These are phyloP conservation scores for Atlantisia rogersi DNA, from an alignment of 2,113 vertebrate species.

Conservation along the genomic window DNA sequence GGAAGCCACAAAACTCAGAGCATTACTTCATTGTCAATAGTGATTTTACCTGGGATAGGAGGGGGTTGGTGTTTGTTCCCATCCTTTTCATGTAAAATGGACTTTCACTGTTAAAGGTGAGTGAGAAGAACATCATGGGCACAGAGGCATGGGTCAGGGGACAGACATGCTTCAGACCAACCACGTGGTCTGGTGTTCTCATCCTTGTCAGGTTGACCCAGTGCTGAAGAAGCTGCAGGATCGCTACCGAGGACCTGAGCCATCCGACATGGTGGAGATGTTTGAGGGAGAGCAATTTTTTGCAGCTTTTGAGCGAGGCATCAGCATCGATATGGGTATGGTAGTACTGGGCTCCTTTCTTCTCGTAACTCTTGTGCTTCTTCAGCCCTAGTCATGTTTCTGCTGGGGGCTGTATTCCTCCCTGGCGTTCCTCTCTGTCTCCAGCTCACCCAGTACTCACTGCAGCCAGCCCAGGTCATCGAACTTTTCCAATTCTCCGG, in stretches of 20 bases:
- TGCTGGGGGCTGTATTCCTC: background rate
- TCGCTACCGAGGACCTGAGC: conserved; percentile 90
- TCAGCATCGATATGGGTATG: conserved; percentile 87
- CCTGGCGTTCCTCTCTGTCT: background rate
- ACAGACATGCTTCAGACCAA: background rate
- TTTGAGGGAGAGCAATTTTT: conserved; percentile 97
- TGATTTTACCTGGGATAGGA: background rate
- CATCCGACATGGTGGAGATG: conserved; percentile 92
- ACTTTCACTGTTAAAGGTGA: background rate
- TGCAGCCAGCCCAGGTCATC: background rate
- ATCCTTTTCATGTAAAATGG: background rate
- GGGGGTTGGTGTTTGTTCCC: background rate
- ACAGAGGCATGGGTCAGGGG: background rate
- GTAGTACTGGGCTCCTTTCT: background rate
- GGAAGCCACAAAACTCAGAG: background rate
- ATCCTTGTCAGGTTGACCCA: conserved; percentile 79
- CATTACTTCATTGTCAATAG: background rate
- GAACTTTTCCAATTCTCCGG: background rate
- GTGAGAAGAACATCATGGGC: background rate
- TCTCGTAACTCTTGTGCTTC: background rate
- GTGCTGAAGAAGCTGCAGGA: conserved; percentile 82
- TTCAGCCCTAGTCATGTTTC: accelerated
- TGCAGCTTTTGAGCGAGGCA: conserved; percentile 92
- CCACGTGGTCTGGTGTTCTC: background rate
- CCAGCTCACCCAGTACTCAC: background rate